Evolutionary conservation across 2,113 vertebrate species (phyloP), one percentile per base, ranked within the genome.

Genomic region (Bungarus multicinctus): DNA sequence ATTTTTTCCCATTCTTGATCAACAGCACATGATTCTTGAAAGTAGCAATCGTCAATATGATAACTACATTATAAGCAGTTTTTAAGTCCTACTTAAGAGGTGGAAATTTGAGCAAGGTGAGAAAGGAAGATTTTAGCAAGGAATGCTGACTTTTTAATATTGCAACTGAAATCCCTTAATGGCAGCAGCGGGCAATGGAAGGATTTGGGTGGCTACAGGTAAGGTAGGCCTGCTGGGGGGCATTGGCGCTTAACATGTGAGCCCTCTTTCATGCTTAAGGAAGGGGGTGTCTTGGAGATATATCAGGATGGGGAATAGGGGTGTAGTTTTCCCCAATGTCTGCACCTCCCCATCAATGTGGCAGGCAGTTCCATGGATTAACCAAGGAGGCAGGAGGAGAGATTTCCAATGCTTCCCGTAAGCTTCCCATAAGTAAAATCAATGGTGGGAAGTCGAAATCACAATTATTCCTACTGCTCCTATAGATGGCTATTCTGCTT

Each of bases 1-100:
- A 93, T 92, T 95, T 96, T 96, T 94, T 95, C 94, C 96, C 93
- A 87, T 57, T 93, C 89, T 34, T 4, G 81, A 39, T 94, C 43
- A 45, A 2, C 22, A 0, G 9, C 81, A 93, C 55, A 58, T 25
- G 0, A 0, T 3, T 89, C 85, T 20, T 85, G 87, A 60, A 53
- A 69, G 6, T 53, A 92, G 89, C 89, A 30, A 89, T 91, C 60
- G 14, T 23, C 90, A 93, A 92, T 81, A 54, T 0, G 58, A 81
- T 74, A 92, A 89, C 69, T 22, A 9, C 54, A 94, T 23, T 43
- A 92, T 74, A 55, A 0, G 45, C 25, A 90, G 25, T 52, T 54
- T 11, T 50, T 93, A 94, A 93, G 10, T n/a, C 74, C 86, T 25
- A 34, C 45, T 23, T 89, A 34, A 92, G 93, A 96, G 90, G 30